A percentile compares a stretch with the other conserved stretches of the same genome.
These are phyloP conservation scores for Phengaris alcon DNA, from an alignment of 2,888 invertebrate species.

Conservation along the genomic window DNA sequence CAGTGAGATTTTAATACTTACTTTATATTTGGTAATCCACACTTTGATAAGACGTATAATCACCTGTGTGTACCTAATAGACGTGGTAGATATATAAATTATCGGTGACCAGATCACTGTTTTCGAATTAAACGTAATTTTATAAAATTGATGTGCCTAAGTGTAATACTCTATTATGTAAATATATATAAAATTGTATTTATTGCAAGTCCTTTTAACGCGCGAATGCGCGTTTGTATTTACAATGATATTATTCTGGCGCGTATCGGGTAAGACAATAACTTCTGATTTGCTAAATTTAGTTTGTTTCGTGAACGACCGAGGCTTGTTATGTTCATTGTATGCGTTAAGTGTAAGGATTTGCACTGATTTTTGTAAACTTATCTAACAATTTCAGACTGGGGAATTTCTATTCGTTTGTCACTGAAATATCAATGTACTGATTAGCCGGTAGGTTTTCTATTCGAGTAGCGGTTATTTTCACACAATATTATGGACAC, in stretches of 20 bases:
- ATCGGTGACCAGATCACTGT: conserved; percentile 67
- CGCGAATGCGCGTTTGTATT: conserved; percentile 40
- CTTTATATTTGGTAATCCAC: conserved; percentile 47
- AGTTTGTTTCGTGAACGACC: conserved; percentile 20
- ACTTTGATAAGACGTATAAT: conserved; percentile 50
- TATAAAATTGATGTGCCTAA: conserved; percentile 81
- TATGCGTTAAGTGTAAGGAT: conserved; percentile 22
- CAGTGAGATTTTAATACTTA: conserved; percentile 43
- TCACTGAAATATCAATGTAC: conserved; percentile 39
- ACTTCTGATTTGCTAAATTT: conserved; percentile 46
- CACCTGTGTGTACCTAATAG: conserved; percentile 56
- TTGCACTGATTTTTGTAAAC: conserved; percentile 33
- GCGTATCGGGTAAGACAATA: conserved; percentile 61
- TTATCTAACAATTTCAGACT: conserved; percentile 31
- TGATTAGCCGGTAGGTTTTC: conserved; percentile 58
- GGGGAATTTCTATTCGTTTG: conserved; percentile 26
- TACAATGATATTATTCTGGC: conserved; percentile 46
- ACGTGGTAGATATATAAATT: conserved; percentile 63
- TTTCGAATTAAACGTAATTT: conserved; percentile 76
- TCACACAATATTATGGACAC: conserved; percentile 47
- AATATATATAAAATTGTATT: conserved; percentile 63
- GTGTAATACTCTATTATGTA: conserved; percentile 74
- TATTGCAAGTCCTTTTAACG: conserved; percentile 53
- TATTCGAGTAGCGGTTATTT: conserved; percentile 49
- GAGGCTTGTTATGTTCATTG: conserved; percentile 28